Base-by-base conservation (phyloP, 2,797 vertebrate species). In the Tokudaia tokunoshimensis region DNA sequence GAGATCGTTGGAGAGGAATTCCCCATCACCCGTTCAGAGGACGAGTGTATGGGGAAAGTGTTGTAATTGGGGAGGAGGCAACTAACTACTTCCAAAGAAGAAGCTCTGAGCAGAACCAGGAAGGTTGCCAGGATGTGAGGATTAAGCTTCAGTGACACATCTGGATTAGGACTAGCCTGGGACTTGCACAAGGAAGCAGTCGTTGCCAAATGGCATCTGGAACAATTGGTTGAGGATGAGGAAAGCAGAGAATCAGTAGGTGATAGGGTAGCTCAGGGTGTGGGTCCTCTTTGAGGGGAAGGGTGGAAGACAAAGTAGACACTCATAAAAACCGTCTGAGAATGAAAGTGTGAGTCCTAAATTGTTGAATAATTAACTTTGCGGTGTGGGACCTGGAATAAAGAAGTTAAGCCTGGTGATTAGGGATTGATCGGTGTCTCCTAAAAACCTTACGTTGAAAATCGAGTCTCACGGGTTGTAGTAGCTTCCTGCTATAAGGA, bases 1-100 rank as follows among this genome's bases (percentile, higher is more conserved):
- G 50, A 0, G 50, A 0, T n/a, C 57, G 37, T 91, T 34, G 8
- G 70, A 91, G 67, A 97, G 74, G 95, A 98, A 82, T 96, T 97
- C 85, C 96, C 95, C 67, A 86, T 19, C 57, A 74, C 19, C 26
- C 37, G 6, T 70, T 81, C 4, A 6, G 34, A 89, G 50, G 15
- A 29, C 41, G 6, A 55, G 47, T 93, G 61, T 34, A 41, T 86
- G 85, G 44, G 47, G 29, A 91, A 96, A 83, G 29, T 37, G 37
- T n/a, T 78, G 11, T 85, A 90, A 94, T 17, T 63, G 24, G 80
- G 44, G 34, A 41, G 44, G 14, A 50, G 37, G 50, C 70, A 20
- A n/a, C 83, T 37, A 85, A 59, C n/a, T 95, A 3, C 81, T 93
- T 91, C 59, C 93, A 94, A 85, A 92, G 75, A 95, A 82, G 3